phyloP scores from a whole-genome alignment of 2,797 vertebrate species.

The Bovichtus diacanthus region DNA sequence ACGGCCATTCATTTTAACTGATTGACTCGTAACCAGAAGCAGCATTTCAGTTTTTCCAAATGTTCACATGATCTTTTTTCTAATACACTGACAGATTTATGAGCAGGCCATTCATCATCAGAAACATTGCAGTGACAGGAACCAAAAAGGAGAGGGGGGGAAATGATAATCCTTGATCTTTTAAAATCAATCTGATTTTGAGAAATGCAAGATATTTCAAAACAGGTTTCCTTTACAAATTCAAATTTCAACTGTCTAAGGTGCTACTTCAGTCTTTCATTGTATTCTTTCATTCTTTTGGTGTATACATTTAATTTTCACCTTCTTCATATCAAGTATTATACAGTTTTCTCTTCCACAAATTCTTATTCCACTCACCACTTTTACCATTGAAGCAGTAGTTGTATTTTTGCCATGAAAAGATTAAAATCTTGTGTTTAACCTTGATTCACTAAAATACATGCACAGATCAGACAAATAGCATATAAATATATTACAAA shows the following conservation, averaged over 20 bases:
- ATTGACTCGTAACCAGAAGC: constrained; percentile 83
- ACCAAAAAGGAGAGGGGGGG: constrained; percentile 49
- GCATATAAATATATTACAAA: constrained; percentile 90
- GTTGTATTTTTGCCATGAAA: constrained; percentile 92
- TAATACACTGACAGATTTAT: constrained; percentile 76
- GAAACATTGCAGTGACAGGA: constrained; percentile 75
- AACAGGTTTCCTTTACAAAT: constrained; percentile 84
- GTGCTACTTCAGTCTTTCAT: constrained; percentile 93
- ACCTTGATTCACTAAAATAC: constrained; percentile 96
- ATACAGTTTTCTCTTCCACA: constrained; percentile 78
- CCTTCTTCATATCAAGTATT: constrained; percentile 86
- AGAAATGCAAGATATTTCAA: constrained; percentile 81
- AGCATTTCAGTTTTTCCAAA: constrained; percentile 81
- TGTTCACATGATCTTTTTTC: constrained; percentile 71
- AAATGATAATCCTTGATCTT: constrained; percentile 73
- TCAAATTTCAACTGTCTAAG: constrained; percentile 86
- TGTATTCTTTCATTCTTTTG: constrained; percentile 86
- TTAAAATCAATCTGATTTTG: constrained; percentile 76
- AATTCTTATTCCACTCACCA: constrained; percentile 66
- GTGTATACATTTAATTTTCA: constrained; percentile 93
- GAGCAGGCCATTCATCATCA: constrained; percentile 79
- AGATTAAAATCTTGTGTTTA: constrained; percentile 95
- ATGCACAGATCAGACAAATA: constrained; percentile 97
- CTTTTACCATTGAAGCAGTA: constrained; percentile 83
- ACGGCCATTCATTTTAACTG: constrained; percentile 80